Evolutionary conservation across 2,888 invertebrate species (phyloP).

Genomic region (Lepetodrilus schrolli): DNA sequence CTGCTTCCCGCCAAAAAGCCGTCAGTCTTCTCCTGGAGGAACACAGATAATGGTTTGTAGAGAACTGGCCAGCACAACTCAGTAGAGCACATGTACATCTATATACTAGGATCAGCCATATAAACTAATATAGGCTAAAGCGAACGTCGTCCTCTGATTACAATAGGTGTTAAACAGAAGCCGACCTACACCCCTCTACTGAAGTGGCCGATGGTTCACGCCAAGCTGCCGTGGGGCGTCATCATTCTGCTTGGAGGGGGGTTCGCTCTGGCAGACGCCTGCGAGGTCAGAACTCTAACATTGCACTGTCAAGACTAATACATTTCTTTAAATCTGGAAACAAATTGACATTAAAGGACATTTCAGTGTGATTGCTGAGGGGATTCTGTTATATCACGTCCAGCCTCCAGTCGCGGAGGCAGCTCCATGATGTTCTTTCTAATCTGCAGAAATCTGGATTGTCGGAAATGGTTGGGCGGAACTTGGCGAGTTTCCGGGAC

Average conservation of each 20-base stretch:
- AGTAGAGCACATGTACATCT: too few species aligned
- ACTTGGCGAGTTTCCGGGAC: constrained; percentile 32
- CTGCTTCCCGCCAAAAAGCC: constrained; percentile 39
- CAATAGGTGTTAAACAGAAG: too few species aligned
- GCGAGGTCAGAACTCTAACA: constrained; percentile 79
- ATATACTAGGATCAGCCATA: too few species aligned
- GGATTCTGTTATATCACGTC: too few species aligned
- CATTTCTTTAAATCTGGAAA: too few species aligned
- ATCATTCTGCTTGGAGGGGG: constrained; percentile 90
- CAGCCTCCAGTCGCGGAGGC: too few species aligned
- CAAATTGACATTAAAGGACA: too few species aligned
- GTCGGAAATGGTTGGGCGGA: constrained; percentile 42
- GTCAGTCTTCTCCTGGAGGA: constrained; percentile 22
- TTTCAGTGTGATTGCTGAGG: too few species aligned
- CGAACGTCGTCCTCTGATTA: too few species aligned
- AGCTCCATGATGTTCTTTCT: too few species aligned
- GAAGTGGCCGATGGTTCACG: constrained; percentile 88
- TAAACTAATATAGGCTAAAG: too few species aligned
- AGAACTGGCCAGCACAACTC: neutral
- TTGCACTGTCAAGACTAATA: too few species aligned
- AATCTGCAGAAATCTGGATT: constrained; percentile 50
- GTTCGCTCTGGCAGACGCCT: constrained; percentile 90
- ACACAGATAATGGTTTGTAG: neutral
- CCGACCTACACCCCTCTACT: constrained; percentile 84
- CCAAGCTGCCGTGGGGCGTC: constrained; percentile 91